Base-by-base conservation (phyloP, 1,140 invertebrate species). In the Leptopilina boulardi region DNA sequence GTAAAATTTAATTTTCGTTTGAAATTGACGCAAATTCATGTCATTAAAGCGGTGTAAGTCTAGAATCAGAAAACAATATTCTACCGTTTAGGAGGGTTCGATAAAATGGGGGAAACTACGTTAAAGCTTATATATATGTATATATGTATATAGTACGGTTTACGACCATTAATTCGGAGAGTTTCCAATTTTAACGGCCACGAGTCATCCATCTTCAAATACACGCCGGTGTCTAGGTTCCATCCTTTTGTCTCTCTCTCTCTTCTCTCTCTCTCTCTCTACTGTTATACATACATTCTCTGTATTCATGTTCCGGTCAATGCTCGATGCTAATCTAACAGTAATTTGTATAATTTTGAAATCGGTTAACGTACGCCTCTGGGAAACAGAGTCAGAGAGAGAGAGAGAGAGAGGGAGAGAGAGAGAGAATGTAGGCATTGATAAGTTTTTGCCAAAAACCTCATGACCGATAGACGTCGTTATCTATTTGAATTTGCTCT, bases 271-370 rank as follows among this genome's bases (percentile, higher is more conserved):
- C 41, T 26, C 44, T 42, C 71, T 9, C 26, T 18, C 21, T 23
- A 71, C 66, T 59, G n/a, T n/a, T n/a, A n/a, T n/a, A n/a, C n/a
- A n/a, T n/a, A n/a, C n/a, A n/a, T n/a, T n/a, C n/a, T n/a, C 30
- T 38, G 34, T 38, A 8, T 23, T 34, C 38, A 11, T 70, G 26
- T 72, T 19, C 47, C 54, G 72, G 71, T 82, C 80, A 80, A 84
- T 83, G 82, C 83, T 84, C 80, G 80, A 84, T 83, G 82, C 83
- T 84, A 86, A 86, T 86, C 82, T 79, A 71, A 78, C 75, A 72
- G 85, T 82, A 83, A 85, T 86, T 84, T 86, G 85, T 86, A 84
- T 86, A 83, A 84, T 86, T 86, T 79, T 78, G 82, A 80, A 84
- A 85, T 85, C 84, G 80, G 81, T 84, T 82, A 79, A 71, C 71